Evolutionary conservation across 2,888 invertebrate genomes (phyloP).

Genomic region (Seira ritae): DNA sequence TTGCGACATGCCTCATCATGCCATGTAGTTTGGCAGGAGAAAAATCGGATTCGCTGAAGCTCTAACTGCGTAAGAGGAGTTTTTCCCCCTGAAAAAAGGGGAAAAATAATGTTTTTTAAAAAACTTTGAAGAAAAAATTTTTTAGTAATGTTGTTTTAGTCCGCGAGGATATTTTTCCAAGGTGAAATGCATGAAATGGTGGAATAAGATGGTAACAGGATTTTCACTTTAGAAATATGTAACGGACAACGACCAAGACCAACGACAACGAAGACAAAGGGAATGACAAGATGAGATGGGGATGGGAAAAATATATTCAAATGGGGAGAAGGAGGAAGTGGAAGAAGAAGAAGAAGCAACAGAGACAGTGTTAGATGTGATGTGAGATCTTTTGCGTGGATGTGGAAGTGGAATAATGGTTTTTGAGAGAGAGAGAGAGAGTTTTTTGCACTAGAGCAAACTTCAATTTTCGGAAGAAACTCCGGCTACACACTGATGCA

Average conservation of each 20-base stretch:
- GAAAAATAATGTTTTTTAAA: slow-evolving; percentile 1
- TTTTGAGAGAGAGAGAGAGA: too few relatives aligned
- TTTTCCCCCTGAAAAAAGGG: slow-evolving; percentile 6
- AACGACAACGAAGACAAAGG: too few relatives aligned
- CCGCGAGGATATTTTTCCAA: neutral
- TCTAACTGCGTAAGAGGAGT: neutral
- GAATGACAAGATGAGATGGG: neutral
- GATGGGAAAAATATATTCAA: neutral
- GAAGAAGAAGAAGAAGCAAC: slow-evolving; percentile 3
- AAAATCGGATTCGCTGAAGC: slow-evolving; percentile 45
- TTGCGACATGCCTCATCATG: slow-evolving; percentile 58
- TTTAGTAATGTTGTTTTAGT: neutral
- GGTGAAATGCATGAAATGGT: too few relatives aligned
- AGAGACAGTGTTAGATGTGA: too few relatives aligned
- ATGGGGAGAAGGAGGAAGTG: neutral
- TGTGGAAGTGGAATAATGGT: too few relatives aligned
- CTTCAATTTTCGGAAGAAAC: slow-evolving; percentile 45
- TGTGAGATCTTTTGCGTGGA: too few relatives aligned
- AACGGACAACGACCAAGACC: too few relatives aligned
- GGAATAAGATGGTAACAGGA: too few relatives aligned
- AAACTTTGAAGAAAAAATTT: neutral
- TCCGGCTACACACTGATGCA: slow-evolving; percentile 46
- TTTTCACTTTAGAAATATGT: too few relatives aligned
- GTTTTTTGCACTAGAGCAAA: slow-evolving; percentile 23
- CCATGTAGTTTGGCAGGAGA: slow-evolving; percentile 42